Evolutionary conservation across 2,888 invertebrate species (phyloP), one percentile per base, ranked within the genome.

Genomic region (Volucella inflata): DNA sequence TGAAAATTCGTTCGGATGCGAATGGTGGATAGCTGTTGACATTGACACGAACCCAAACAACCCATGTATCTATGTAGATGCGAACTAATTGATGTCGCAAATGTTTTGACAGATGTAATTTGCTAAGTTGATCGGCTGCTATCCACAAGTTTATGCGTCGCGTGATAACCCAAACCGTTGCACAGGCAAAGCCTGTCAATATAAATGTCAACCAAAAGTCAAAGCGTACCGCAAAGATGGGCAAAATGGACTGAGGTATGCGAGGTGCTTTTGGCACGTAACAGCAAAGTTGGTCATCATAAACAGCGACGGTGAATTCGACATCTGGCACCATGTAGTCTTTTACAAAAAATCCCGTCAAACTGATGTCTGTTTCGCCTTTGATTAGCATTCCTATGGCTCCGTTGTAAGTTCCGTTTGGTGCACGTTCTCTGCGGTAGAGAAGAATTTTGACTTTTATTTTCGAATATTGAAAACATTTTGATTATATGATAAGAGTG

Each of bases 321-420:
- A 93, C 89, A 30, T 91, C 90, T 3, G 90, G 89, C 53, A 91
- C 91, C 82, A 90, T 88, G 80, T 93, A 93, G 68, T 92, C 91
- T 88, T 93, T 93, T 11, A 93, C 90, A 82, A 93, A 93, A 83
- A 92, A 91, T 16, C 92, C 91, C 0, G 92, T 92, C 46, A 93
- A 79, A 46, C 91, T 90, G 12, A 93, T 89, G 82, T 93, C 93
- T 62, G 91, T 87, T 55, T 91, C 89, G 16, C 90, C 89, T 8
- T 88, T 88, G 2, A 91, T 87, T 10, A 93, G 88, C 9, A 91
- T 91, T n/a, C 91, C 91, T 10, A 93, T 90, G 8, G 90, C 91
- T 2, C 93, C 93, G 17, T 90, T 92, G 44, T 91, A 91, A 9
- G 90, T 89, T 8, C 92, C 92, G 85, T 92, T 89, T 51, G 82